These are phyloP conservation scores for Teleogryllus oceanicus DNA, from an alignment of 2,888 invertebrate genomes.

Conservation along the genomic window DNA sequence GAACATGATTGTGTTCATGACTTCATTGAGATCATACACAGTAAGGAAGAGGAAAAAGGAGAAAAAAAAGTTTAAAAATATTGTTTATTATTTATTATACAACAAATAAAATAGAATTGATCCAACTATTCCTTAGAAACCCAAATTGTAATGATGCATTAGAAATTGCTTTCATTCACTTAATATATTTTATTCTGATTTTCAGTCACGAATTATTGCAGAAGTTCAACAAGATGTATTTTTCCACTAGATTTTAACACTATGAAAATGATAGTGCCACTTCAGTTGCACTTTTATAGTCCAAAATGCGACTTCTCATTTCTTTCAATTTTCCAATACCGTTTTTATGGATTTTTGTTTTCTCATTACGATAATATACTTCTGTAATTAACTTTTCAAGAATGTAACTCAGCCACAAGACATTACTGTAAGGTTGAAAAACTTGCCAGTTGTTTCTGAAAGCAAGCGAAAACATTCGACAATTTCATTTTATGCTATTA, in stretches of 20 bases:
- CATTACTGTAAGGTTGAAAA: slow-evolving; percentile 81
- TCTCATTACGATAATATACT: slow-evolving; percentile 62
- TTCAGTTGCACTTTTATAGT: slow-evolving; percentile 47
- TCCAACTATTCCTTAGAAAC: no score
- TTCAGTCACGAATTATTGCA: no score
- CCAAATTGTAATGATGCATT: no score
- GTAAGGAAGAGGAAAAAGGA: no score
- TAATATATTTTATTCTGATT: no score
- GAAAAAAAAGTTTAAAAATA: no score
- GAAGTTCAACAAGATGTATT: no score
- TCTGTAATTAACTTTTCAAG: slow-evolving; percentile 72
- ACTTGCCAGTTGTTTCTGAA: slow-evolving; percentile 78
- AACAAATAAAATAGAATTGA: no score
- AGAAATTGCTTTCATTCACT: no score
- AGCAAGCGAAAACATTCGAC: slow-evolving; percentile 25
- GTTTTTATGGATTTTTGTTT: slow-evolving; percentile 59
- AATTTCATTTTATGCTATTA: not conserved
- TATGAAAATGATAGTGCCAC: not conserved
- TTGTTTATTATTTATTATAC: no score
- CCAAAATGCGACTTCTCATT: slow-evolving; percentile 56
- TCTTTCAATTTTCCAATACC: slow-evolving; percentile 56
- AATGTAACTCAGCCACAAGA: slow-evolving; percentile 88
- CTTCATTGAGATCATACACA: no score
- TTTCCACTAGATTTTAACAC: not conserved
- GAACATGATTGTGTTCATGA: no score